Percentiles rank a stretch among this genome's conserved stretches.
Evolutionary conservation across 64 coral and sea anemone genomes (phyloP).

Genomic region (Actinia equina): DNA sequence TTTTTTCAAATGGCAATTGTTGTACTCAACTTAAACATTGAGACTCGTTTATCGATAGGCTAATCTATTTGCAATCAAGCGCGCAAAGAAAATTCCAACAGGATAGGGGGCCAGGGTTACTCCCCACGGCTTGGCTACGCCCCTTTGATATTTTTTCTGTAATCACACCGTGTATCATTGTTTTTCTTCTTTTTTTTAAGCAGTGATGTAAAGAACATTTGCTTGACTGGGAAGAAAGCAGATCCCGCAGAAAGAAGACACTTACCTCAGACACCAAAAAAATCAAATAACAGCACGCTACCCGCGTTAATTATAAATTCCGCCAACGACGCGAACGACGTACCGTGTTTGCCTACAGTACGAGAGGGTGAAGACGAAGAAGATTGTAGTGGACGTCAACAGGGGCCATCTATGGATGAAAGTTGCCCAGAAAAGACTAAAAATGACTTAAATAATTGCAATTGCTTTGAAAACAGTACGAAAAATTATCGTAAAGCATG

Average conservation of each 20-base stretch:
- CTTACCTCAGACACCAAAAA: background rate
- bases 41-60: too few species aligned
- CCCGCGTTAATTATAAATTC: background rate
- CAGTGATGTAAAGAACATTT: conserved; percentile 47
- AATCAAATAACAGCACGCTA: background rate
- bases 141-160: too few species aligned
- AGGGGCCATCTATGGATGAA: background rate
- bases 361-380: background rate
- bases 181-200: background rate
- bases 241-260: background rate
- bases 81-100: too few species aligned
- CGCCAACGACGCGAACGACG: background rate
- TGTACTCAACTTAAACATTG: too few species aligned
- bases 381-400: background rate
- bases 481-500: background rate
- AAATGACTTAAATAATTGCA: background rate
- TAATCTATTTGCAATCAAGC: too few species aligned
- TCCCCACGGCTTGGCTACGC: too few species aligned
- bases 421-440: background rate
- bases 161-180: too few species aligned
- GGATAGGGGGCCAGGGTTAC: too few species aligned
- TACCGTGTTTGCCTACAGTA: background rate
- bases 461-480: background rate
- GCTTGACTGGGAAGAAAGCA: conserved; percentile 50
- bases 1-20: too few species aligned